A percentile compares a stretch with the other conserved stretches of the same genome.
phyloP scores from a whole-genome alignment of 1,140 invertebrate genomes.

The Drosophila tani region DNA sequence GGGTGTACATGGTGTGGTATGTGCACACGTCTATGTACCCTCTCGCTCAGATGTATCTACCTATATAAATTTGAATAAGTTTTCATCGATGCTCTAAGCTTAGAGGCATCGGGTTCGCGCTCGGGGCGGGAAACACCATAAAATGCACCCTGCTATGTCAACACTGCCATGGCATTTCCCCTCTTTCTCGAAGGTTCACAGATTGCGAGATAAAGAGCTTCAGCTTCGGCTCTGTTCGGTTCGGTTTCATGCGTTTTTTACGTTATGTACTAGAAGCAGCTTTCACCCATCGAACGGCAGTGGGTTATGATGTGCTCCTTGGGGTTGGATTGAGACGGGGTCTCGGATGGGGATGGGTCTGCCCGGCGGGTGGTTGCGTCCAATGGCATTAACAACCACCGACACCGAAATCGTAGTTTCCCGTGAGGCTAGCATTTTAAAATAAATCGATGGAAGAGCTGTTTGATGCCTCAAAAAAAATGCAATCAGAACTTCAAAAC shows the following conservation, averaged over 20 bases:
- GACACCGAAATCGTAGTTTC: conserved; percentile 34
- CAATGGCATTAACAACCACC: conserved; percentile 56
- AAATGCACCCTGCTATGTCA: conserved; percentile 79
- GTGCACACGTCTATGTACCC: conserved; percentile 9
- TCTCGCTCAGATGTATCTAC: conserved; percentile 26
- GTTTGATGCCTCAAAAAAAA: background rate
- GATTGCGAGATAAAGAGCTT: conserved; percentile 68
- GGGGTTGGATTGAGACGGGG: conserved; percentile 34
- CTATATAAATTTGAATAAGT: conserved; percentile 49
- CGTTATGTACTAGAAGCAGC: conserved; percentile 65
- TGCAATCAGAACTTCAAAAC: background rate
- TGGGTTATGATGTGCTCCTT: conserved; percentile 22
- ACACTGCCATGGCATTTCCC: conserved; percentile 66
- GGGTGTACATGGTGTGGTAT: conserved; percentile 22
- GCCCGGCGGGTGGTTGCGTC: conserved; percentile 44
- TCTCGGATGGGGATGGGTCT: conserved; percentile 24
- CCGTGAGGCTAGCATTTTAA: conserved; percentile 34
- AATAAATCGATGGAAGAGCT: conserved; percentile 19
- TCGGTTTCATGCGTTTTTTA: conserved; percentile 76
- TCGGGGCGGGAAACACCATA: conserved; percentile 44
- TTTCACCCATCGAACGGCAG: conserved; percentile 59
- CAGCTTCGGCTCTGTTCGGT: conserved; percentile 48
- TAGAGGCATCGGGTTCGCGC: conserved; percentile 22
- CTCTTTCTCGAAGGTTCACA: conserved; percentile 54
- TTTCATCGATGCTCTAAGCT: conserved; percentile 39